These are phyloP conservation scores for Poeciliopsis gracilis DNA, from an alignment of 2,797 vertebrate genomes.

Conservation along the genomic window DNA sequence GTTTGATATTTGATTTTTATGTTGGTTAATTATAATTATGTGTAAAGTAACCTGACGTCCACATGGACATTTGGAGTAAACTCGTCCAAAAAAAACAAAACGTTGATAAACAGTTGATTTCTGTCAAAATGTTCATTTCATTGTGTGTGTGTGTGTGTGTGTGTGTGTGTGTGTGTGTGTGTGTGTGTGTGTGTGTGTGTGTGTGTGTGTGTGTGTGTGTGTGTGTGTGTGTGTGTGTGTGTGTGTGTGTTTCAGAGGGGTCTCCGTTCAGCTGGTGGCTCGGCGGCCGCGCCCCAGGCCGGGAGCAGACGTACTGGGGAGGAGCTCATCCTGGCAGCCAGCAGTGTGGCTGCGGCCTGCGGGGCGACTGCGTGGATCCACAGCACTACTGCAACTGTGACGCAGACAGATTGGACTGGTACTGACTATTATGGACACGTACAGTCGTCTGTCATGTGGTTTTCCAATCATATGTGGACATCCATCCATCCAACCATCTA, in stretches of 20 bases:
- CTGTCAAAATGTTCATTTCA: background rate
- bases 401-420: conserved; percentile 89
- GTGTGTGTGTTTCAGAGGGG: conserved; percentile 78
- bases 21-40: background rate
- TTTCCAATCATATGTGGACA: background rate
- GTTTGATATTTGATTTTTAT: background rate
- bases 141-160: background rate
- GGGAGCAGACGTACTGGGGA: conserved; percentile 89
- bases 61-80: background rate
- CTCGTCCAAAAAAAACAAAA: background rate
- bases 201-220: background rate
- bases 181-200: background rate
- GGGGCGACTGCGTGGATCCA: conserved; percentile 86
- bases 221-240: background rate
- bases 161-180: background rate
- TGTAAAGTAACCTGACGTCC: background rate
- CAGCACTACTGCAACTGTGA: conserved; percentile 93
- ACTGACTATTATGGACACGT: conserved; percentile 29
- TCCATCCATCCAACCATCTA: background rate
- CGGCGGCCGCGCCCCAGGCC: conserved; percentile 84
- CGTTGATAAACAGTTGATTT: background rate
- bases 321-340: conserved; percentile 84
- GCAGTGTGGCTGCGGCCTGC: conserved; percentile 89
- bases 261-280: conserved; percentile 92
- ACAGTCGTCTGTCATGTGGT: background rate